Percentiles rank a stretch among this genome's conserved stretches.
Evolutionary conservation across 2,797 vertebrate species (phyloP).

Genomic region (Paedocypris micromegethes): DNA sequence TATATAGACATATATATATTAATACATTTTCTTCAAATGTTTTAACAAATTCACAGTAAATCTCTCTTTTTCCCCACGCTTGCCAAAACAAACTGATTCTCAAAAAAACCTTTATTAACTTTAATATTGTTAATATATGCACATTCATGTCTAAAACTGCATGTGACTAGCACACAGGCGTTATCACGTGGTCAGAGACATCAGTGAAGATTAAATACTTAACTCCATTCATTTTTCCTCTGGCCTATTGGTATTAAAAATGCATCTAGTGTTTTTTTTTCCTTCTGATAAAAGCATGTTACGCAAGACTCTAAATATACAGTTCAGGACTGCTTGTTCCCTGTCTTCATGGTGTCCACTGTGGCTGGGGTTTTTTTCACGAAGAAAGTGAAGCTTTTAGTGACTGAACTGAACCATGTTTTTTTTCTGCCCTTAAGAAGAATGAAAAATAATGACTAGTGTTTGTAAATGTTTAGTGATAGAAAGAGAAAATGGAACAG

Average conservation of each 20-base stretch:
- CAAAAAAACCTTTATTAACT: too few species aligned
- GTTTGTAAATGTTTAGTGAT: not conserved
- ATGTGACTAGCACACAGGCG: not conserved
- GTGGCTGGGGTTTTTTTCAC: slow-evolving; percentile 31
- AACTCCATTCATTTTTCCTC: slow-evolving; percentile 58
- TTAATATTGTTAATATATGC: slow-evolving; percentile 19
- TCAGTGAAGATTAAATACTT: slow-evolving; percentile 69
- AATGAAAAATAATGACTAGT: slow-evolving; percentile 16
- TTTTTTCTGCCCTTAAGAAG: slow-evolving; percentile 6
- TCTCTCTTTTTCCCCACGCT: too few species aligned
- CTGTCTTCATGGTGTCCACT: slow-evolving; percentile 32
- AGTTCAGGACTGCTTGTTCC: slow-evolving; percentile 56
- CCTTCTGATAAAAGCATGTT: slow-evolving; percentile 73
- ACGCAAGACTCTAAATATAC: slow-evolving; percentile 71
- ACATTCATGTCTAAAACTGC: not conserved
- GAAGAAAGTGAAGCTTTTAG: slow-evolving; percentile 20
- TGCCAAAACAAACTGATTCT: too few species aligned
- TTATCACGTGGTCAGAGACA: slow-evolving; percentile 48
- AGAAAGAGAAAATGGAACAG: not conserved
- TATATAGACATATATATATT: too few species aligned
- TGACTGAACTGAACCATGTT: slow-evolving; percentile 14
- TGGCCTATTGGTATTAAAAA: slow-evolving; percentile 62
- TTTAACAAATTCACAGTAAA: too few species aligned
- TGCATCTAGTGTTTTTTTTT: slow-evolving; percentile 60
- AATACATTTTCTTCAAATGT: too few species aligned